phyloP scores from a whole-genome alignment of 2,113 vertebrate genomes.

The Misgurnus anguillicaudatus region DNA sequence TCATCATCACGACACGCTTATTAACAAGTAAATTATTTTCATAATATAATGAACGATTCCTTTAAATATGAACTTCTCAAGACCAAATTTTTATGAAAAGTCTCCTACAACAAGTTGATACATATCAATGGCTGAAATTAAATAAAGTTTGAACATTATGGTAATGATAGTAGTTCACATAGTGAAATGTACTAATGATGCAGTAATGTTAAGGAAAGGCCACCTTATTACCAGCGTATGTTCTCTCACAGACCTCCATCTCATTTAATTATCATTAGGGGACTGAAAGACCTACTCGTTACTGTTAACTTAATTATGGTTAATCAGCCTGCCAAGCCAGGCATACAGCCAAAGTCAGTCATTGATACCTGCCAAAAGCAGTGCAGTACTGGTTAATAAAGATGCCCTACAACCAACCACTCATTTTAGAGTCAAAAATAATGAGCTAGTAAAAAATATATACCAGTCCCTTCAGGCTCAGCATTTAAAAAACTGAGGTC shows the following conservation, averaged over 20 bases:
- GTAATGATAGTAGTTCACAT: not conserved
- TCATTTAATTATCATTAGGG: constrained; percentile 50
- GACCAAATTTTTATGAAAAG: too few relatives aligned
- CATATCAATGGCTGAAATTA: too few relatives aligned
- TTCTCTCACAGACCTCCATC: constrained; percentile 14
- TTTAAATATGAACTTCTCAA: too few relatives aligned
- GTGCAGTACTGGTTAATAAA: constrained; percentile 55
- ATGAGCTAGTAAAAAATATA: constrained; percentile 40
- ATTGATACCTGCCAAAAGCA: constrained; percentile 43
- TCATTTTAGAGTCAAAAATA: constrained; percentile 58
- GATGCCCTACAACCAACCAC: constrained; percentile 47
- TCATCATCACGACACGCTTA: too few relatives aligned
- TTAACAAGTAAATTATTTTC: too few relatives aligned
- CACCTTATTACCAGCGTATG: constrained; percentile 19
- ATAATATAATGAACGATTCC: too few relatives aligned
- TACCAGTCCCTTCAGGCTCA: constrained; percentile 24
- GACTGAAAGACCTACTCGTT: constrained; percentile 16
- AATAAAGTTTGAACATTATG: not conserved
- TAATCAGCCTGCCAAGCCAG: constrained; percentile 33
- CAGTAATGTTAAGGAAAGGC: constrained; percentile 12
- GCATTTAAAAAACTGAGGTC: not conserved
- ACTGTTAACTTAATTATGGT: constrained; percentile 38
- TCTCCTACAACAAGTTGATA: too few relatives aligned
- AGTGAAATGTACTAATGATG: constrained; percentile 9
- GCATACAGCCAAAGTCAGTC: constrained; percentile 30